These are phyloP conservation scores for Cervus canadensis DNA, from an alignment of 2,113 vertebrate species.

Conservation along the genomic window DNA sequence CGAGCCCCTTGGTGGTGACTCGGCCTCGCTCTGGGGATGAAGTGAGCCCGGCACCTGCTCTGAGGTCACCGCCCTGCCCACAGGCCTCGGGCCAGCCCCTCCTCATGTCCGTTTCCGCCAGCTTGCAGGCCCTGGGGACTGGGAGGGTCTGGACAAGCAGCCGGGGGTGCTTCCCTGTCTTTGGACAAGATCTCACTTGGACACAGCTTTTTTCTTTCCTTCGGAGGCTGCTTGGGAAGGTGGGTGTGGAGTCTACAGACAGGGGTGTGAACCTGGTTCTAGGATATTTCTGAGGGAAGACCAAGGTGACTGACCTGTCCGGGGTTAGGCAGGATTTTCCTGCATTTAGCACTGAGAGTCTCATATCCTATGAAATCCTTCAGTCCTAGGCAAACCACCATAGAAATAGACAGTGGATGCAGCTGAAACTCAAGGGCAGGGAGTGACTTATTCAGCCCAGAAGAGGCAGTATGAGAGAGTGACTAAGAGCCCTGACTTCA, in stretches of 20 bases:
- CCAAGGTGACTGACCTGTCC: not conserved
- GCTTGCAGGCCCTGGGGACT: not conserved
- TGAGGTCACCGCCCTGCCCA: not conserved
- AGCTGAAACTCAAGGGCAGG: not conserved
- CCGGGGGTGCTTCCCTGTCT: not conserved
- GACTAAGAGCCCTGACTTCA: not conserved
- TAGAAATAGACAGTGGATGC: not conserved
- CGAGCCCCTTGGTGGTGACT: rapidly evolving
- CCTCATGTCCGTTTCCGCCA: not conserved
- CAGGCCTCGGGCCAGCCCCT: not conserved
- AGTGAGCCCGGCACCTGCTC: not conserved
- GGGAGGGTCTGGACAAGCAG: not conserved
- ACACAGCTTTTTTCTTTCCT: not conserved
- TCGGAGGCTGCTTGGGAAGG: not conserved
- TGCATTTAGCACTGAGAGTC: not conserved
- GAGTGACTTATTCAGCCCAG: not conserved
- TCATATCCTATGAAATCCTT: not conserved
- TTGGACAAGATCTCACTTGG: not conserved
- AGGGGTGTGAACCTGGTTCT: not conserved
- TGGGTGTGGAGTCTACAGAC: not conserved
- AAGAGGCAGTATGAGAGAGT: no score
- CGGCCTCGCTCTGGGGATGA: not conserved
- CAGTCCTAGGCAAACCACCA: not conserved
- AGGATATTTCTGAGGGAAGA: not conserved
- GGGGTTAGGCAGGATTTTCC: not conserved